Percentiles rank a stretch among this genome's conserved stretches.
phyloP scores from a whole-genome alignment of 2,888 invertebrate species.

The Tolmerus cingulatus region DNA sequence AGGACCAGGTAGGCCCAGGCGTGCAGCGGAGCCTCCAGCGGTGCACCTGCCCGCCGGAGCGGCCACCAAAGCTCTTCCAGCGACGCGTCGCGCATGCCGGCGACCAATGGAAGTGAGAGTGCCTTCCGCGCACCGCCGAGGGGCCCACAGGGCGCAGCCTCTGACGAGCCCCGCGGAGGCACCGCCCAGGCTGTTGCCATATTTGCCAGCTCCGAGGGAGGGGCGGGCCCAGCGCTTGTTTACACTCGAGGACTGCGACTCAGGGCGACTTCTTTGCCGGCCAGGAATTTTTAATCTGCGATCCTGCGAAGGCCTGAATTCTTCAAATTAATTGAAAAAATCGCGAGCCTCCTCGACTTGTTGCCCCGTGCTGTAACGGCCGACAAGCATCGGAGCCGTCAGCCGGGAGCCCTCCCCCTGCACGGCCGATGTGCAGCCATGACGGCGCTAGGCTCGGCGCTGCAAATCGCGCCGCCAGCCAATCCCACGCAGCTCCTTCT shows the following conservation, averaged over 20 bases:
- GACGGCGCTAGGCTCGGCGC: not conserved
- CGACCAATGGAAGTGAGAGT: constrained; percentile 11
- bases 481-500: constrained; percentile 23
- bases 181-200: constrained; percentile 18
- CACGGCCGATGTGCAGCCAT: not conserved
- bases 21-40: not conserved
- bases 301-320: not conserved
- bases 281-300: not conserved
- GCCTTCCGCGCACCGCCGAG: not conserved
- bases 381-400: not conserved
- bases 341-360: not conserved
- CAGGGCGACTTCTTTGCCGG: not conserved
- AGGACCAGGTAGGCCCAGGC: not conserved
- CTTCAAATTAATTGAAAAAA: constrained; percentile 5
- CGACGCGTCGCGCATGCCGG: not conserved
- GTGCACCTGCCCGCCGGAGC: not conserved
- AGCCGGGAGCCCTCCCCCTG: not conserved
- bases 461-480: constrained; percentile 23
- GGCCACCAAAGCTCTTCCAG: not conserved
- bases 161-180: not conserved
- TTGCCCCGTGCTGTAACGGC: not conserved
- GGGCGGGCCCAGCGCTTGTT: not conserved
- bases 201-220: not conserved
- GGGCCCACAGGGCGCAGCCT: not conserved
- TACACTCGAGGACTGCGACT: not conserved